Evolutionary conservation across 2,113 vertebrate species (phyloP).

Genomic region (Paradoxurus hermaphroditus): DNA sequence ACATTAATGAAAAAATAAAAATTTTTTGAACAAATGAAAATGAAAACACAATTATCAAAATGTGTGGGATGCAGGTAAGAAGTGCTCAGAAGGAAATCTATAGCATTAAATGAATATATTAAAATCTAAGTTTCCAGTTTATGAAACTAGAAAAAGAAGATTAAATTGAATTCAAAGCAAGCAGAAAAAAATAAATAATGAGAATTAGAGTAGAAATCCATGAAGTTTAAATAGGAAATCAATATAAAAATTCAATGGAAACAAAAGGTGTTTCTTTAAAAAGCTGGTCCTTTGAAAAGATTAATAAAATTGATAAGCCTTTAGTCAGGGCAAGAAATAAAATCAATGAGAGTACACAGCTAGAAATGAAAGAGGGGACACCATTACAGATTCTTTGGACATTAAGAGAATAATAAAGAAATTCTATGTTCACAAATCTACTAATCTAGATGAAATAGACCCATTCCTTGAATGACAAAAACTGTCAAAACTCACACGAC

Average conservation of each 20-base stretch:
- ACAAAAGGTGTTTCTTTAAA: not conserved
- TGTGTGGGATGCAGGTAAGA: not conserved
- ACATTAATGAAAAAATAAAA: no score
- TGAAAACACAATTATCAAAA: not conserved
- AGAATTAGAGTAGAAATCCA: not conserved
- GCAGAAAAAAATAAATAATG: not conserved
- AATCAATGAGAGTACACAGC: not conserved
- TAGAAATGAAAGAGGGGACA: not conserved
- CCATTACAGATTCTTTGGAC: not conserved
- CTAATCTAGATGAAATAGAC: not conserved
- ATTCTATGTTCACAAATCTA: not conserved
- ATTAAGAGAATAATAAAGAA: not conserved
- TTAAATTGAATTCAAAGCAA: not conserved
- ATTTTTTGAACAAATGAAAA: not conserved
- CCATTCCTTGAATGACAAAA: not conserved
- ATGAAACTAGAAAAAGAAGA: not conserved
- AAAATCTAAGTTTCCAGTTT: not conserved
- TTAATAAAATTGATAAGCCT: not conserved
- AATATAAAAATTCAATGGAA: not conserved
- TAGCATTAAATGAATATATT: not conserved
- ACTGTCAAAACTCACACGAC: not conserved
- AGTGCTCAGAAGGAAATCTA: not conserved
- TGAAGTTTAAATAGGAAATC: not conserved
- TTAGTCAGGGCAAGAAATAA: not conserved
- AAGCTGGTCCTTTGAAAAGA: not conserved